phyloP scores from a whole-genome alignment of 2,113 vertebrate species.

The Microtus richardsoni region DNA sequence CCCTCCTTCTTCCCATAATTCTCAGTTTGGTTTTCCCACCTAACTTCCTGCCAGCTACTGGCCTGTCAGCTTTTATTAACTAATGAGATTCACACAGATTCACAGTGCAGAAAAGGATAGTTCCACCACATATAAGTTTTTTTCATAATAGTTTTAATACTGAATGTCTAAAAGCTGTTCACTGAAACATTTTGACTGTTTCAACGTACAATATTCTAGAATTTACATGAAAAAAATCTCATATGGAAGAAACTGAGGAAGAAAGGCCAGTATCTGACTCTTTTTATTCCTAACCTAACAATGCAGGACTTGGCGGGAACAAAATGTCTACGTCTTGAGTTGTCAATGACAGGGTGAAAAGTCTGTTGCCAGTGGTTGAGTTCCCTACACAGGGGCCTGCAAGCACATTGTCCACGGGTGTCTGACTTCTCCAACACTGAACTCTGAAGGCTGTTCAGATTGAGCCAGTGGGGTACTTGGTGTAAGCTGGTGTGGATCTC shows the following conservation, averaged over 20 bases:
- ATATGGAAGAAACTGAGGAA: neutral
- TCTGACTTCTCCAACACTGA: neutral
- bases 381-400: neutral
- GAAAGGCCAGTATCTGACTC: neutral
- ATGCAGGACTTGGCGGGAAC: neutral
- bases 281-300: neutral
- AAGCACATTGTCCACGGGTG: accelerated
- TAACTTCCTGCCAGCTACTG: no score
- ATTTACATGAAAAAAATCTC: slow-evolving; percentile 7
- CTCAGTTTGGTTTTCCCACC: no score
- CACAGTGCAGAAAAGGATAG: no score
- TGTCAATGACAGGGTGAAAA: neutral
- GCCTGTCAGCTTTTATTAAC: no score
- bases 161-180: slow-evolving; percentile 22
- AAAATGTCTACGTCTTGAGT: neutral
- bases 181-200: neutral
- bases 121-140: neutral
- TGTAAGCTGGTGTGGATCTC: neutral
- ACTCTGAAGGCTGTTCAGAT: neutral
- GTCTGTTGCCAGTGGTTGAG: neutral
- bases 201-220: neutral
- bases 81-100: no score
- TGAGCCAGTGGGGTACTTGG: neutral
- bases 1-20: no score
- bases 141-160: neutral